Evolutionary conservation across 2,888 invertebrate genomes (phyloP).

Genomic region (Stenurella melanura): DNA sequence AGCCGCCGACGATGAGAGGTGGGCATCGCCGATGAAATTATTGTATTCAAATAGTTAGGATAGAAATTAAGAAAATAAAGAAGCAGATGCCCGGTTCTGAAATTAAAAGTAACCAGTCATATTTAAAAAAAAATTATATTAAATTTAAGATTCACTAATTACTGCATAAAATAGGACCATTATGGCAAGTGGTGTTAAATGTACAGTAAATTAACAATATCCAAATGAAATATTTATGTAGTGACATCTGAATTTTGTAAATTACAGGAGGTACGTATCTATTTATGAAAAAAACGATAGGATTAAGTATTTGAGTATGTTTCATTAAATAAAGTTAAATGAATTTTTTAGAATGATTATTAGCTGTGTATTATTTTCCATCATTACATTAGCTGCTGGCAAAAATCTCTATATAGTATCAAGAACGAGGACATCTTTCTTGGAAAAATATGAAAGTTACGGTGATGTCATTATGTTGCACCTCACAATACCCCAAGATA

Average conservation of each 20-base stretch:
- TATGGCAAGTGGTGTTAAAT: not conserved
- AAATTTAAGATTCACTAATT: too few relatives aligned
- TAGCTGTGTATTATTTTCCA: not conserved
- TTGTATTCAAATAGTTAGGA: too few relatives aligned
- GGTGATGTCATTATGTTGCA: slow-evolving; percentile 68
- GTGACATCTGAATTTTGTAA: not conserved
- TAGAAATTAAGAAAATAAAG: too few relatives aligned
- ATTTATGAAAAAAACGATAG: not conserved
- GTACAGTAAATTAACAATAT: not conserved
- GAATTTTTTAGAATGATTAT: not conserved
- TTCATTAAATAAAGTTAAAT: not conserved
- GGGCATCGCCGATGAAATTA: too few relatives aligned
- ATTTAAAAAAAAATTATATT: too few relatives aligned
- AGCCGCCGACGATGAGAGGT: too few relatives aligned
- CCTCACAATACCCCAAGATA: slow-evolving; percentile 68
- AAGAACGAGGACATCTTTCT: slow-evolving; percentile 62
- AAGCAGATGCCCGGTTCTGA: too few relatives aligned
- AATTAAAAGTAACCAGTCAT: too few relatives aligned
- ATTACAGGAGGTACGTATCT: not conserved
- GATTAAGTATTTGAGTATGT: not conserved
- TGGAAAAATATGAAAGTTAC: slow-evolving; percentile 67
- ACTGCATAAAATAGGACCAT: too few relatives aligned
- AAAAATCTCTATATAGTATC: slow-evolving; percentile 54
- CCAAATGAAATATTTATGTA: not conserved
- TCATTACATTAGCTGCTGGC: slow-evolving; percentile 10